A percentile compares a stretch with the other conserved stretches of the same genome.
Evolutionary conservation across 2,113 vertebrate species (phyloP).

Genomic region (Mastomys natalensis): DNA sequence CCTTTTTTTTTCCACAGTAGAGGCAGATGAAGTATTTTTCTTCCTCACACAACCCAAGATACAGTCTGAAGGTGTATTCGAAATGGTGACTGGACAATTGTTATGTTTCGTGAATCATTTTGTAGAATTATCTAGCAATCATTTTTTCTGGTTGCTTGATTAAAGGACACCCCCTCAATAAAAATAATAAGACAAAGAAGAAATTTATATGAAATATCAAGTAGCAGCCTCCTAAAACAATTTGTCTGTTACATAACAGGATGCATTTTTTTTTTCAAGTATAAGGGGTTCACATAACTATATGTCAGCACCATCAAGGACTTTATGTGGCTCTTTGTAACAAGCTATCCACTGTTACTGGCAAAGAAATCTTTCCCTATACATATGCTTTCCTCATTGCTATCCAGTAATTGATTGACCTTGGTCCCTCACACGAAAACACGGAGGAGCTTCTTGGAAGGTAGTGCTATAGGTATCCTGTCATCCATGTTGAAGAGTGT

Average conservation of each 20-base stretch:
- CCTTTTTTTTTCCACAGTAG: neutral
- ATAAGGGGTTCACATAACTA: neutral
- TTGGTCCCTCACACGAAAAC: conserved; percentile 33
- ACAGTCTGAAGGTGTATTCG: neutral
- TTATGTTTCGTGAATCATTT: neutral
- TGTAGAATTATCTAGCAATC: neutral
- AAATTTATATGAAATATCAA: neutral
- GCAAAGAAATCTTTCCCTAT: neutral
- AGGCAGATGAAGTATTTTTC: neutral
- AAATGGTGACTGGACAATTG: neutral
- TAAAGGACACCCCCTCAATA: neutral
- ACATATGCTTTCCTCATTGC: neutral
- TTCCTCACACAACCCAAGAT: neutral
- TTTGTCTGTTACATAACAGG: neutral
- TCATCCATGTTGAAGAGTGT: neutral
- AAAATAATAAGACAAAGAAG: neutral
- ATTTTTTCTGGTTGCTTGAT: conserved; percentile 5
- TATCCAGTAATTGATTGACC: neutral
- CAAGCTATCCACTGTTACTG: neutral
- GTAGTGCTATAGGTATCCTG: neutral
- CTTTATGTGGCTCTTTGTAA: neutral
- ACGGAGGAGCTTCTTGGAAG: conserved; percentile 25
- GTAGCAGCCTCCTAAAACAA: conserved; percentile 16
- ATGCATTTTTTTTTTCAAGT: neutral
- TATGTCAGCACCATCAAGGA: neutral